Evolutionary conservation across 2,113 vertebrate genomes (phyloP).

Genomic region (Cyprinus carpio): DNA sequence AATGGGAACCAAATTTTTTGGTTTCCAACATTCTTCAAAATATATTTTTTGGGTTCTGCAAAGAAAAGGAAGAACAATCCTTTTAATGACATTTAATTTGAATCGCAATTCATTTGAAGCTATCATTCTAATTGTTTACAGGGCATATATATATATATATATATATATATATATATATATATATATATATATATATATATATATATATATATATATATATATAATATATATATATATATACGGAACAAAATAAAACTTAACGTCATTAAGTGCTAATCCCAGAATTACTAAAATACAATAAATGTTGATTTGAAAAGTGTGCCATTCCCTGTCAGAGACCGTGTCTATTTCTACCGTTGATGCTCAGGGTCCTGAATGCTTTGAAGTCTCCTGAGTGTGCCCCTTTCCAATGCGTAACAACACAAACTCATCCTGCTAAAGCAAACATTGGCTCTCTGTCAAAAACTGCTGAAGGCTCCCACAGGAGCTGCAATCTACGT

Average conservation of each 20-base stretch:
- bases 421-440: constrained; percentile 56
- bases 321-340: constrained; percentile 4
- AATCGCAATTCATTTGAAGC: not conserved
- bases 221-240: no score
- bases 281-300: not conserved
- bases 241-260: not conserved
- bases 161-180: no score
- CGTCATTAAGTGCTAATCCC: not conserved
- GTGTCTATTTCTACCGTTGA: constrained; percentile 23
- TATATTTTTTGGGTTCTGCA: no score
- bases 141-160: no score
- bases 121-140: not conserved
- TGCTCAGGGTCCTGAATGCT: not conserved
- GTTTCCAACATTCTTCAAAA: no score
- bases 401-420: constrained; percentile 52
- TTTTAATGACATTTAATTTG: not conserved
- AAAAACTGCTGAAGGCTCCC: constrained; percentile 53
- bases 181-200: no score
- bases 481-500: constrained; percentile 51
- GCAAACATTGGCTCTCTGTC: constrained; percentile 55
- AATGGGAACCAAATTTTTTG: no score
- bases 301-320: not conserved
- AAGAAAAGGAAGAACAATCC: not conserved
- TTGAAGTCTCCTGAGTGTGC: constrained; percentile 32
- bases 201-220: no score